Percentiles rank a stretch among this genome's conserved stretches.
Conservation (phyloP, 2,797 vertebrate genomes). For the Gambusia yucatana region DNA sequence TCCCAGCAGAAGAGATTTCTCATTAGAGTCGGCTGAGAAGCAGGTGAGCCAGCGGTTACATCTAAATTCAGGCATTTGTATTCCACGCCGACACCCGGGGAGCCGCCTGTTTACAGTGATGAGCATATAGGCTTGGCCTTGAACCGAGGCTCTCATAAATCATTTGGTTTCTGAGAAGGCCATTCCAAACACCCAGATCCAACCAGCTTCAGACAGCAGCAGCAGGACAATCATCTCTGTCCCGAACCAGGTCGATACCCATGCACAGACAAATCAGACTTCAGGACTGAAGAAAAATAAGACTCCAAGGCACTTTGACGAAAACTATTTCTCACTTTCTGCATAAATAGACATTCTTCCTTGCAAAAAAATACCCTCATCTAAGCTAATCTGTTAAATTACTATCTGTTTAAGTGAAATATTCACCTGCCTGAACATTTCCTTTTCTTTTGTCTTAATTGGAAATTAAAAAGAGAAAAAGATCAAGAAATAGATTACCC, state of each 20-base stretch:
- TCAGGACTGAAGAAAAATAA: neutral
- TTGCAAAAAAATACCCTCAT: neutral
- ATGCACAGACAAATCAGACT: constrained; percentile 19
- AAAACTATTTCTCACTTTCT: neutral
- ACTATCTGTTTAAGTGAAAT: neutral
- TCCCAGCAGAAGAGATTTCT: constrained; percentile 51
- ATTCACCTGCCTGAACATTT: constrained; percentile 3
- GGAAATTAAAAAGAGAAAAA: neutral
- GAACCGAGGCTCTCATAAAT: constrained; percentile 70
- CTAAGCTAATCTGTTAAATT: neutral
- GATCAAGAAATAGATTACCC: neutral
- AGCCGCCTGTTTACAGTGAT: constrained; percentile 65
- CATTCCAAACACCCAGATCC: constrained; percentile 50
- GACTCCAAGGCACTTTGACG: neutral
- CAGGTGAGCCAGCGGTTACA: constrained; percentile 67
- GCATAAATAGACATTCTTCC: neutral
- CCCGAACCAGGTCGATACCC: constrained; percentile 19
- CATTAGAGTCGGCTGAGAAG: constrained; percentile 57
- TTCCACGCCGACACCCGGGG: constrained; percentile 45
- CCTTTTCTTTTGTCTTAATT: neutral
- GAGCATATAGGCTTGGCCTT: constrained; percentile 69
- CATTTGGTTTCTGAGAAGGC: constrained; percentile 48
- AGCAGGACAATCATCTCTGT: constrained; percentile 43
- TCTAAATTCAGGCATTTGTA: constrained; percentile 73
- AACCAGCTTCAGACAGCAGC: constrained; percentile 14